A percentile compares a stretch with the other conserved stretches of the same genome.
These are phyloP conservation scores for Cisticola juncidis DNA, from an alignment of 2,113 vertebrate species.

Conservation along the genomic window DNA sequence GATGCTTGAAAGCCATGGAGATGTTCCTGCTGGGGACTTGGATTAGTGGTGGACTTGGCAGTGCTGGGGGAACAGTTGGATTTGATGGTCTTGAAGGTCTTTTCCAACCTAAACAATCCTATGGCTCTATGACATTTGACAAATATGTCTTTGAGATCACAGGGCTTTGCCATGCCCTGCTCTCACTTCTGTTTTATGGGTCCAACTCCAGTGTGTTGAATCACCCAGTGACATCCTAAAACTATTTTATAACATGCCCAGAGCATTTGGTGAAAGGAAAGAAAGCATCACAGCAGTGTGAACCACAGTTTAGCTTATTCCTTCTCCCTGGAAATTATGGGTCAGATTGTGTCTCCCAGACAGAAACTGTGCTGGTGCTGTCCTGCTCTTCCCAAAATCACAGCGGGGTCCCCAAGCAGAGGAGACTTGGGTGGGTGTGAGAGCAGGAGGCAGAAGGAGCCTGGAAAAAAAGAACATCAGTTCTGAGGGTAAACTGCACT, in stretches of 20 bases:
- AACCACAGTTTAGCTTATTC: not conserved
- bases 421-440: not conserved
- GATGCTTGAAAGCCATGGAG: not conserved
- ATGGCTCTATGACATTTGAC: not conserved
- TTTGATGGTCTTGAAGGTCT: not conserved
- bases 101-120: not conserved
- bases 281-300: not conserved
- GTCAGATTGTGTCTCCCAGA: not conserved
- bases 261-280: not conserved
- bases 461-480: not conserved
- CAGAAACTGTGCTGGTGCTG: not conserved
- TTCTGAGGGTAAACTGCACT: not conserved
- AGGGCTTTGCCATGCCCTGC: not conserved
- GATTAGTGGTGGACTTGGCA: not conserved
- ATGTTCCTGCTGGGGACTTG: not conserved
- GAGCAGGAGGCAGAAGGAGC: not conserved
- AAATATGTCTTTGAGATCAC: not conserved
- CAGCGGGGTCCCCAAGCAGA: rapidly evolving
- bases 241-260: not conserved
- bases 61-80: not conserved
- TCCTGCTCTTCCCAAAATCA: not conserved
- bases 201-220: not conserved
- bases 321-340: not conserved
- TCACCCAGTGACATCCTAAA: not conserved
- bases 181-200: not conserved